Percentiles rank a stretch among this genome's conserved stretches.
Conservation (phyloP, 2,888 invertebrate species). For the Prosopocoilus inquinatus region DNA sequence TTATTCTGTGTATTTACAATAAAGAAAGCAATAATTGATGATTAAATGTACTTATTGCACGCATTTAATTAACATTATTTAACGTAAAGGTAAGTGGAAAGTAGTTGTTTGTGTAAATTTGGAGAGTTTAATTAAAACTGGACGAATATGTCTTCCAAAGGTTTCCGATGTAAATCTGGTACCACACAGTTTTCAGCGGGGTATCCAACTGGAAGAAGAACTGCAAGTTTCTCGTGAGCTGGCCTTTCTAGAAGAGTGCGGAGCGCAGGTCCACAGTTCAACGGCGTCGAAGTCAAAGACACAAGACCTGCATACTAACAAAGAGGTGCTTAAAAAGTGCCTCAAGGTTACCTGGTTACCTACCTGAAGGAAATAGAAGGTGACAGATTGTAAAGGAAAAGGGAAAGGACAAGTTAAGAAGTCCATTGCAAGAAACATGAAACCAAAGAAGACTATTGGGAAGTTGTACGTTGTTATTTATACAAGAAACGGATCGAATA, state of each 20-base stretch:
- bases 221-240: constrained; percentile 72
- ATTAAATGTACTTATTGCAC: no score
- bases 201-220: constrained; percentile 84
- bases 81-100: no score
- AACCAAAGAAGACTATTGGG: no score
- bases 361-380: neutral
- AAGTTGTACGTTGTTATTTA: no score
- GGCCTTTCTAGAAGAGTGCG: constrained; percentile 75
- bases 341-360: neutral
- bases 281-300: constrained; percentile 84
- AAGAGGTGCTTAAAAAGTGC: constrained; percentile 2
- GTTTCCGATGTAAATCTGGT: constrained; percentile 73
- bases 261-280: constrained; percentile 85
- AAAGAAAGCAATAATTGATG: no score
- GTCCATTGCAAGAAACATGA: no score
- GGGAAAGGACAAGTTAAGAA: no score
- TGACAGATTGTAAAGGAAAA: no score
- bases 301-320: constrained; percentile 79
- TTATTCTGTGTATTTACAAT: no score
- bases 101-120: no score
- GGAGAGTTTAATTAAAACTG: constrained; percentile 5
- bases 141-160: constrained; percentile 70
- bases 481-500: no score
- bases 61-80: no score
- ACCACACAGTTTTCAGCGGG: constrained; percentile 74